Conservation (phyloP, 2,888 invertebrate genomes). For the Eulithis prunata region DNA sequence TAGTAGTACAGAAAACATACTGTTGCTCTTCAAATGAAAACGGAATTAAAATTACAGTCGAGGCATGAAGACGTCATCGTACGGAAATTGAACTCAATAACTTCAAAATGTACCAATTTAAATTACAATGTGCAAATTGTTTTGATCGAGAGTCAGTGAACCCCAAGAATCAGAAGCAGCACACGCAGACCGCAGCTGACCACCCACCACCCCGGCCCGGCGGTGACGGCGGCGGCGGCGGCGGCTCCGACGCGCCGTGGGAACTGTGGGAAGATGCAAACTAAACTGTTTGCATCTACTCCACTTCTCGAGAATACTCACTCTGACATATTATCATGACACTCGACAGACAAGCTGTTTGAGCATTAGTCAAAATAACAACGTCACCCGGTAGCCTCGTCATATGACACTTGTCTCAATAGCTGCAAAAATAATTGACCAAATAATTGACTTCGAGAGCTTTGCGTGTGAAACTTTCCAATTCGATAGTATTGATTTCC, state of each 20-base stretch:
- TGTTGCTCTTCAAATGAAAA: background rate
- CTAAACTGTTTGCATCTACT: conserved; percentile 45
- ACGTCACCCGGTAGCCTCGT: conserved; percentile 35
- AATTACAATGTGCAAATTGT: conserved; percentile 31
- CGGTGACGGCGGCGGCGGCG: conserved; percentile 32
- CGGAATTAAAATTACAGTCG: background rate
- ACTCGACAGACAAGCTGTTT: conserved; percentile 35
- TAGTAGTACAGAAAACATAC: conserved; percentile 3
- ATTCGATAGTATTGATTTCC: conserved; percentile 22
- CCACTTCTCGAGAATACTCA: conserved; percentile 38
- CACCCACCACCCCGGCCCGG: conserved; percentile 44
- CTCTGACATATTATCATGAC: conserved; percentile 40
- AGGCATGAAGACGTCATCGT: background rate
- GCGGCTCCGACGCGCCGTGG: conserved; percentile 48
- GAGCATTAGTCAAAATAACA: conserved; percentile 37
- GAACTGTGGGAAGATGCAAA: conserved; percentile 58
- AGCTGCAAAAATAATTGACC: conserved; percentile 31
- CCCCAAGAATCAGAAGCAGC: conserved; percentile 36
- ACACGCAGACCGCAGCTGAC: conserved; percentile 38
- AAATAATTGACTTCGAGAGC: conserved; percentile 30
- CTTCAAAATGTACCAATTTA: background rate
- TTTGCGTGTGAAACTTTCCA: conserved; percentile 34
- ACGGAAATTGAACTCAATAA: conserved; percentile 1
- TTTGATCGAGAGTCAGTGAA: conserved; percentile 43
- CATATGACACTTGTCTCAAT: conserved; percentile 30